Evolutionary conservation across 2,888 invertebrate genomes (phyloP).

Genomic region (Hirtodrosophila cameraria): DNA sequence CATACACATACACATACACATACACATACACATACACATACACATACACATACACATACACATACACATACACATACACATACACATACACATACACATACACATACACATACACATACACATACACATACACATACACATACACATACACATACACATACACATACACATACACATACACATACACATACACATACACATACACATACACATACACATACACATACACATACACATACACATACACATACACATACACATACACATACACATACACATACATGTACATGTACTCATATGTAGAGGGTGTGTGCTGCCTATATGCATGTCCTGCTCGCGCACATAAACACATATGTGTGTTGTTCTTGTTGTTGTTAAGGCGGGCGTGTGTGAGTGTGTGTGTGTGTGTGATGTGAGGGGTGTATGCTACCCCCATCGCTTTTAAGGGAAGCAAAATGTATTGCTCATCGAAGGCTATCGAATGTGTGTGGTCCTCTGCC

Average conservation of each 20-base stretch:
- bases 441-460: conserved; percentile 77
- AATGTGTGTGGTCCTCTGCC: conserved; percentile 63
- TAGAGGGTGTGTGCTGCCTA: conserved; percentile 49
- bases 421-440: conserved; percentile 41
- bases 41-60: conserved; percentile 18
- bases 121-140: conserved; percentile 3
- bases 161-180: conserved; percentile 18
- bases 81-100: background rate
- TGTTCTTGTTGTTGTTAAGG: too few species aligned
- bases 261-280: background rate
- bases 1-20: conserved; percentile 3
- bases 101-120: conserved; percentile 18
- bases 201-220: background rate
- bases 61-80: conserved; percentile 3
- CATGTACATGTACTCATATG: too few species aligned
- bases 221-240: conserved; percentile 18
- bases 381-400: conserved; percentile 11
- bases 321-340: conserved; percentile 58
- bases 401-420: conserved; percentile 25
- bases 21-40: background rate
- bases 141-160: background rate
- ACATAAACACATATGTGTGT: conserved; percentile 5
- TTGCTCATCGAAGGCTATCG: conserved; percentile 81
- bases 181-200: conserved; percentile 3
- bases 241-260: conserved; percentile 3